phyloP scores from a whole-genome alignment of 2,888 invertebrate genomes.

The Drepanosiphum platanoidis region DNA sequence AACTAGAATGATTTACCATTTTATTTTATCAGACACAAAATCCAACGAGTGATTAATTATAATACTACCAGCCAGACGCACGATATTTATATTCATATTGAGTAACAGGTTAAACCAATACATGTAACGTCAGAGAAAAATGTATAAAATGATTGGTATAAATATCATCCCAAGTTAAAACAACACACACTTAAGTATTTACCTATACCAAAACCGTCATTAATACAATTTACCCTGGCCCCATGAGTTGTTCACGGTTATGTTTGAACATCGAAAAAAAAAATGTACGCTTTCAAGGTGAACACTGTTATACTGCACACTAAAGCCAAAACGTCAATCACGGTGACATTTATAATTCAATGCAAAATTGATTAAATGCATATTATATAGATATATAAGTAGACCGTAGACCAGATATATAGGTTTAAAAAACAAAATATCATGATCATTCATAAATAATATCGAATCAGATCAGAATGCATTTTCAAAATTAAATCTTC shows the following conservation, averaged over 20 bases:
- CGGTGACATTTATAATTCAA: slow-evolving; percentile 31
- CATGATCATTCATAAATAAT: slow-evolving; percentile 30
- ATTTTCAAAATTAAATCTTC: slow-evolving; percentile 38
- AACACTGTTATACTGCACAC: no score
- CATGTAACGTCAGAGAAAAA: not conserved
- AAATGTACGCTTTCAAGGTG: slow-evolving; percentile 39
- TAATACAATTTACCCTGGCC: not conserved
- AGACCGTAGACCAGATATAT: not conserved
- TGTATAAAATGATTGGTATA: not conserved
- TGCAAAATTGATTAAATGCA: slow-evolving; percentile 17
- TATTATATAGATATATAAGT: not conserved
- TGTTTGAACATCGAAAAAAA: slow-evolving; percentile 20
- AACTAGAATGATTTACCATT: not conserved
- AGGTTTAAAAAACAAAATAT: slow-evolving; percentile 23
- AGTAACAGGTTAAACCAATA: not conserved
- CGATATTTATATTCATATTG: not conserved
- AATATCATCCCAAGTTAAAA: not conserved
- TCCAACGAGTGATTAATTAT: not conserved
- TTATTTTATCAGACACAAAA: not conserved
- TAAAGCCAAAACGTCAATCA: slow-evolving; percentile 56
- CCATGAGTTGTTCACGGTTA: not conserved
- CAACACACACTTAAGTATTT: not conserved
- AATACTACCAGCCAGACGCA: not conserved
- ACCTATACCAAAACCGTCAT: not conserved
- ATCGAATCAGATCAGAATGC: slow-evolving; percentile 29